Conservation (phyloP, 2,113 vertebrate genomes). For the Eulemur rufifrons region DNA sequence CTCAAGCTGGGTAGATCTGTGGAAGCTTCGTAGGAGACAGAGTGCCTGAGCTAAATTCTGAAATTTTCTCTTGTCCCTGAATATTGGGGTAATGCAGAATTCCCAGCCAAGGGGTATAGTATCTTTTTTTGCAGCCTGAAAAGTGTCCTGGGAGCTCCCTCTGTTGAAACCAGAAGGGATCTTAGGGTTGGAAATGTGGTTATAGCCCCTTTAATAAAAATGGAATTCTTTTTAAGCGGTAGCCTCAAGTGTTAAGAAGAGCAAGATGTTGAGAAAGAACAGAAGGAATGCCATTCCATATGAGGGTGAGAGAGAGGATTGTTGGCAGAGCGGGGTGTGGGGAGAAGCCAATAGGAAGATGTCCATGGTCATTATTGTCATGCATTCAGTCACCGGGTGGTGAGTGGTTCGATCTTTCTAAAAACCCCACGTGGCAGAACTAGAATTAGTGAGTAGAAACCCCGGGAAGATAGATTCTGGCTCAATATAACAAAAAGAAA, state of each 20-base stretch:
- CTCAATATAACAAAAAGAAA: not conserved
- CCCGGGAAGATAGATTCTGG: not conserved
- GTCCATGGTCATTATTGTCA: not conserved
- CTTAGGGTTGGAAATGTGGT: not conserved
- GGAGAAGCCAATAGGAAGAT: not conserved
- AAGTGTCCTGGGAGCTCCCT: not conserved
- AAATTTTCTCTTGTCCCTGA: not conserved
- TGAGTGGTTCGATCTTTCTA: not conserved
- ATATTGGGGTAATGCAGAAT: not conserved
- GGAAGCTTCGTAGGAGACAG: not conserved
- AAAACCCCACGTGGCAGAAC: not conserved
- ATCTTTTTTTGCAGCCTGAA: not conserved
- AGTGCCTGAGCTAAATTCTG: not conserved
- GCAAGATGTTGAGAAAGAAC: not conserved
- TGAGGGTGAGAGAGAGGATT: not conserved
- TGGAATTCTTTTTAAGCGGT: not conserved
- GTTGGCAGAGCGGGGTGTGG: not conserved
- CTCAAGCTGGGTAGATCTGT: not conserved
- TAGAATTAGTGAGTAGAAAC: not conserved
- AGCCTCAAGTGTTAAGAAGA: conserved; percentile 25
- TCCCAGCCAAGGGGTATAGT: not conserved
- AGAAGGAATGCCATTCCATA: not conserved
- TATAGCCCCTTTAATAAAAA: not conserved
- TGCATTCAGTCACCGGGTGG: not conserved
- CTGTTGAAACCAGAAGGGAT: not conserved